Conservation (phyloP, 2,797 vertebrate species). For the Apogon talboti region DNA sequence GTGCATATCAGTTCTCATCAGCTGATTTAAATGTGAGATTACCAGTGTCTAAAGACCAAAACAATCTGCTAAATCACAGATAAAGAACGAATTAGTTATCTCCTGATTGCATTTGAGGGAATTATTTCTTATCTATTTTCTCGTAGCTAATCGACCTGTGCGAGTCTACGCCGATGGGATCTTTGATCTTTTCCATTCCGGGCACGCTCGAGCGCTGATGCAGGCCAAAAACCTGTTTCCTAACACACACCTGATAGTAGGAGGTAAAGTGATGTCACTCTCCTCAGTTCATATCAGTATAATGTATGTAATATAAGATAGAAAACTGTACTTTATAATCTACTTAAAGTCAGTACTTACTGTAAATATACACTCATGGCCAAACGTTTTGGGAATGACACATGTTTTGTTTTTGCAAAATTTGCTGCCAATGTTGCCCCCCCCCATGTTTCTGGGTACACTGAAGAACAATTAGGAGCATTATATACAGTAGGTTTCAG, state of each 20-base stretch:
- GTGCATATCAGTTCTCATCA: no score
- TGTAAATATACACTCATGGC: no score
- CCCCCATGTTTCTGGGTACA: no score
- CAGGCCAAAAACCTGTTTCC: conserved; percentile 98
- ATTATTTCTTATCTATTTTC: conserved; percentile 12
- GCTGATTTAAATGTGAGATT: no score
- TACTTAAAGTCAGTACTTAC: no score
- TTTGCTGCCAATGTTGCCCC: no score
- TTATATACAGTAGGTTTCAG: no score
- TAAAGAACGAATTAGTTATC: background rate
- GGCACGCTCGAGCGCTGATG: conserved; percentile 97
- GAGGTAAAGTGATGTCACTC: conserved; percentile 86
- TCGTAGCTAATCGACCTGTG: conserved; percentile 91
- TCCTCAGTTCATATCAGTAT: background rate
- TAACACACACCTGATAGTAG: conserved; percentile 95
- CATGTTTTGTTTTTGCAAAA: no score
- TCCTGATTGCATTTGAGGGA: background rate
- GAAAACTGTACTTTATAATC: no score
- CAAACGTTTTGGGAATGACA: no score
- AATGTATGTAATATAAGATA: background rate
- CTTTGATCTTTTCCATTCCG: conserved; percentile 98
- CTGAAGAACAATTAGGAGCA: no score
- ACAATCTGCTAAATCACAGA: background rate
- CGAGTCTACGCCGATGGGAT: conserved; percentile 98
- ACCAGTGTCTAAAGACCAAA: background rate